These are phyloP conservation scores for Pituophis catenifer DNA, from an alignment of 2,113 vertebrate species.

Conservation along the genomic window DNA sequence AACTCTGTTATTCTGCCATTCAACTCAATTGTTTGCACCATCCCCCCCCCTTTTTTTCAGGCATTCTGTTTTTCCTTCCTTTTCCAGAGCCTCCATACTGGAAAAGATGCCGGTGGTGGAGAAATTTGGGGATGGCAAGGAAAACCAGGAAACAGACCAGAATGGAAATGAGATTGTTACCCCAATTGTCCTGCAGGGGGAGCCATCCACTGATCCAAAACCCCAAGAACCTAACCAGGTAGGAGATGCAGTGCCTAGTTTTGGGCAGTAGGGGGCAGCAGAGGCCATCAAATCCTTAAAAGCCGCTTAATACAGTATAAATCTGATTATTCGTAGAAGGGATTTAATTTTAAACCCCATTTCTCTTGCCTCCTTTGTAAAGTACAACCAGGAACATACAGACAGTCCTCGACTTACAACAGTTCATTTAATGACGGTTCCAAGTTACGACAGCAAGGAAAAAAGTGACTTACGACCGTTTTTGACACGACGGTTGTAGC, in stretches of 20 bases:
- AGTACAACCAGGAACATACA: background rate
- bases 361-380: background rate
- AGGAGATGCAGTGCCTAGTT: background rate
- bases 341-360: background rate
- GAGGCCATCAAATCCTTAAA: background rate
- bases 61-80: background rate
- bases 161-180: constrained; percentile 7
- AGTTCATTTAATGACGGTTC: background rate
- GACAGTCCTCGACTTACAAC: background rate
- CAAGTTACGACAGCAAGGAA: background rate
- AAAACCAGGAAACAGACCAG: constrained; percentile 41
- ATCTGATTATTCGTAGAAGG: background rate
- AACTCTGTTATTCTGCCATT: background rate
- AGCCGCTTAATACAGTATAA: background rate
- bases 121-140: constrained; percentile 62
- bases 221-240: background rate
- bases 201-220: background rate
- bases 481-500: background rate
- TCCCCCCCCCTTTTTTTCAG: background rate
- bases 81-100: constrained; percentile 79
- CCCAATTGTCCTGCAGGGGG: background rate
- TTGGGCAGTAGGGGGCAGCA: constrained; percentile 23
- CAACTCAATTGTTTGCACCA: background rate
- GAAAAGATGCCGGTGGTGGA: constrained; percentile 87
- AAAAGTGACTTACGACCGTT: background rate